These are phyloP conservation scores for Embidobia sp. DNA, from an alignment of 2,888 invertebrate genomes.

Conservation along the genomic window DNA sequence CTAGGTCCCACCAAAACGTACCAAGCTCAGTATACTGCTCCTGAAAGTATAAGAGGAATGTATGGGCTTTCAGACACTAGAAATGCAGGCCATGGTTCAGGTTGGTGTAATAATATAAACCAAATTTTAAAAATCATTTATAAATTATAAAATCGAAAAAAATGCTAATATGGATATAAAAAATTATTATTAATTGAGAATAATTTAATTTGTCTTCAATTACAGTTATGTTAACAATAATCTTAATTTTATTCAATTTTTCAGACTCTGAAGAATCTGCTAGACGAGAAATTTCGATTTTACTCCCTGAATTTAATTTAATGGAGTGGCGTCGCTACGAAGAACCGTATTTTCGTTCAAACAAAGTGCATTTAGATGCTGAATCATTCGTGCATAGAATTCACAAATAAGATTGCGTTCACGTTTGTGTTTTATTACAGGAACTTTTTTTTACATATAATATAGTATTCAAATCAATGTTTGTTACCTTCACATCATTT, in stretches of 20 bases:
- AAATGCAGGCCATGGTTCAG: conserved; percentile 97
- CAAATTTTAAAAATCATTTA: conserved; percentile 1
- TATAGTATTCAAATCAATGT: no score
- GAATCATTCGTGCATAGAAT: conserved; percentile 83
- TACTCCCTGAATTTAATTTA: conserved; percentile 91
- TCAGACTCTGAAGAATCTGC: conserved; percentile 90
- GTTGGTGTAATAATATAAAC: conserved; percentile 82
- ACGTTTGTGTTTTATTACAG: background rate
- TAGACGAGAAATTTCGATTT: conserved; percentile 88
- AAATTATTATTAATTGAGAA: conserved; percentile 24
- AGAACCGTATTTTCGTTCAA: conserved; percentile 81
- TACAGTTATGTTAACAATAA: no score
- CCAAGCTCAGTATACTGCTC: conserved; percentile 89
- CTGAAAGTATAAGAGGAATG: conserved; percentile 89
- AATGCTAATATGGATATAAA: background rate
- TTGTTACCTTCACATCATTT: conserved; percentile 3
- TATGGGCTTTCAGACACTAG: conserved; percentile 97
- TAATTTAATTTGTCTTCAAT: no score
- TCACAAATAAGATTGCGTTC: conserved; percentile 66
- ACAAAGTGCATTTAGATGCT: conserved; percentile 83
- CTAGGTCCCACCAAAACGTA: conserved; percentile 96
- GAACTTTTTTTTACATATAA: conserved; percentile 19
- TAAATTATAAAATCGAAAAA: background rate
- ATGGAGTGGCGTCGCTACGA: conserved; percentile 86
- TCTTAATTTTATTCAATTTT: no score